Conservation (phyloP, 2,888 invertebrate genomes). For the Erynnis tages region DNA sequence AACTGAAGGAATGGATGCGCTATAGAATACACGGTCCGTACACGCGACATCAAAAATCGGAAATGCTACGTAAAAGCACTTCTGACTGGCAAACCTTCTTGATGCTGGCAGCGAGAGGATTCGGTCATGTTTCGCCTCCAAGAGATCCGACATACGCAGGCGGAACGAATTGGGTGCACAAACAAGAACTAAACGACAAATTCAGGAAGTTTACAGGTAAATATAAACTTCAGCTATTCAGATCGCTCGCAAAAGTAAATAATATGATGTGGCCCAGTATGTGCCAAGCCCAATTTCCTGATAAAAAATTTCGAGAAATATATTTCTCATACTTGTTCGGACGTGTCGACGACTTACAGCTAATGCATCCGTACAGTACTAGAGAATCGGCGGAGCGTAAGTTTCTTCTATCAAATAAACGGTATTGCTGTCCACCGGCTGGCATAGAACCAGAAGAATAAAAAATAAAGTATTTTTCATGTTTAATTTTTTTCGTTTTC, state of each 20-base stretch:
- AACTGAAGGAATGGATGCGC: slow-evolving; percentile 71
- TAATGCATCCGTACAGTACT: slow-evolving; percentile 59
- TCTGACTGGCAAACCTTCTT: slow-evolving; percentile 53
- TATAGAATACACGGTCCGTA: slow-evolving; percentile 56
- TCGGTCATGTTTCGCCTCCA: slow-evolving; percentile 50
- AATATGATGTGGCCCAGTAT: slow-evolving; percentile 69
- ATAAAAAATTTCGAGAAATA: slow-evolving; percentile 69
- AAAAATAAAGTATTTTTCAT: too few species aligned
- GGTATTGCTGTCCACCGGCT: slow-evolving; percentile 53
- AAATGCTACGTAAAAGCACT: slow-evolving; percentile 47
- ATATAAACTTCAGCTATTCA: slow-evolving; percentile 53
- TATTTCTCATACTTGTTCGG: slow-evolving; percentile 62
- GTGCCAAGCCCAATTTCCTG: slow-evolving; percentile 63
- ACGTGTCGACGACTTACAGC: slow-evolving; percentile 50
- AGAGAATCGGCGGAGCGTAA: slow-evolving; percentile 47
- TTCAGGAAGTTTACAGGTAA: slow-evolving; percentile 47
- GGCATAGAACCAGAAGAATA: too few species aligned
- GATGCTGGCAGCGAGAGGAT: slow-evolving; percentile 43
- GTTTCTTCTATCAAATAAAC: slow-evolving; percentile 39
- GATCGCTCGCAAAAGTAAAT: slow-evolving; percentile 51
- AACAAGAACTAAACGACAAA: slow-evolving; percentile 50
- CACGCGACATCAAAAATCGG: slow-evolving; percentile 40
- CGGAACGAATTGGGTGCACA: slow-evolving; percentile 55
- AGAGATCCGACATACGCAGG: slow-evolving; percentile 44
- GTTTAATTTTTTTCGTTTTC: background rate